Evolutionary conservation across 2,888 invertebrate species (phyloP).

Genomic region (Acrobasis consociella): DNA sequence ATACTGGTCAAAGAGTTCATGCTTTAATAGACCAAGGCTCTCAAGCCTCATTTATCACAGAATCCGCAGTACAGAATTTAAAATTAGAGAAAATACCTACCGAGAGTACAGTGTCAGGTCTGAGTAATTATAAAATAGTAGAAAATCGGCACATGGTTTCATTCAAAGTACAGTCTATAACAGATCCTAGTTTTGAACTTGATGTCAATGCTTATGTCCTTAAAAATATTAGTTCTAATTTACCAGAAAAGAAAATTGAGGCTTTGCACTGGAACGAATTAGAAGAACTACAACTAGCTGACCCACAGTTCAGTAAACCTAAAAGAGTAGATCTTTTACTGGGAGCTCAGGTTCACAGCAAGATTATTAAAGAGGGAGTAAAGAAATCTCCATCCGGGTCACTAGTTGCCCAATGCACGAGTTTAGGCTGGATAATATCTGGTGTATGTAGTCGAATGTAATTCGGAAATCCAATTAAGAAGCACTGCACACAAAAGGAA

Average conservation of each 20-base stretch:
- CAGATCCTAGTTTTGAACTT: conserved; percentile 25
- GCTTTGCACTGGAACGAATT: conserved; percentile 17
- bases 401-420: conserved; percentile 23
- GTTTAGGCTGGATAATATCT: conserved; percentile 27
- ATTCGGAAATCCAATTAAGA: too few relatives aligned
- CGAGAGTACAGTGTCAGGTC: conserved; percentile 25
- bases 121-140: conserved; percentile 22
- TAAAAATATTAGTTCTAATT: conserved; percentile 12
- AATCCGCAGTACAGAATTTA: conserved; percentile 26
- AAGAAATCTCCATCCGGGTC: conserved; percentile 11
- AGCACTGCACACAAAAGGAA: too few relatives aligned
- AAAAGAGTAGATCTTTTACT: conserved; percentile 28
- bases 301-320: conserved; percentile 23
- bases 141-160: conserved; percentile 20
- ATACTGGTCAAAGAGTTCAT: conserved; percentile 24
- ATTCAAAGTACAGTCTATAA: conserved; percentile 27
- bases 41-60: conserved; percentile 32
- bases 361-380: conserved; percentile 24
- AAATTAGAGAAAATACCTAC: conserved; percentile 22
- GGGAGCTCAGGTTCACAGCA: conserved; percentile 26
- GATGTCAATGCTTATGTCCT: conserved; percentile 21
- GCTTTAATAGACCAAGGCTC: conserved; percentile 29
- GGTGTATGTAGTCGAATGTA: background rate
- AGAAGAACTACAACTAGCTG: conserved; percentile 23
- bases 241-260: conserved; percentile 4